These are phyloP conservation scores for Caenorhabditis latens DNA, from an alignment of 1,140 invertebrate species.

Conservation along the genomic window DNA sequence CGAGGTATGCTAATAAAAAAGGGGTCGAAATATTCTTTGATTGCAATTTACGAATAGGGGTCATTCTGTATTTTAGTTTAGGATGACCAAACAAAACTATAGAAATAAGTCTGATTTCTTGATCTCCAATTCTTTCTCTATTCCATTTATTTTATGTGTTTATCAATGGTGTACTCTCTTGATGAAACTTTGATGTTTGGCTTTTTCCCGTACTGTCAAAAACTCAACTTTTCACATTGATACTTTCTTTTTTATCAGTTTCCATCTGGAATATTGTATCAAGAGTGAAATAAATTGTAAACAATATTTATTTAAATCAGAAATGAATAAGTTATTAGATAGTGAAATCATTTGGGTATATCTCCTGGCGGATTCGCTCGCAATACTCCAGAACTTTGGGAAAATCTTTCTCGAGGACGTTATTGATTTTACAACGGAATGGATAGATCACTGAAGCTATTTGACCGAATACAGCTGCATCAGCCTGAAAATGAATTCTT, in stretches of 20 bases:
- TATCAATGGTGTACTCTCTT: too few relatives aligned
- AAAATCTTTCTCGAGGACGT: constrained; percentile 37
- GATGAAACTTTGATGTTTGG: neutral
- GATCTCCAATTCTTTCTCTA: too few relatives aligned
- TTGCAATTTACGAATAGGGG: too few relatives aligned
- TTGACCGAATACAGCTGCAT: constrained; percentile 59
- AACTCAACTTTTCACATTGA: neutral
- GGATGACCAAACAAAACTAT: too few relatives aligned
- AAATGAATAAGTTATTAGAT: neutral
- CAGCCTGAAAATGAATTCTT: constrained; percentile 20
- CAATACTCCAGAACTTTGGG: neutral
- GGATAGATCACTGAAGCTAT: constrained; percentile 36
- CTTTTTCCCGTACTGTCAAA: neutral
- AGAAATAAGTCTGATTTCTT: too few relatives aligned
- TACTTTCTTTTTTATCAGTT: too few relatives aligned
- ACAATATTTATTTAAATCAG: neutral
- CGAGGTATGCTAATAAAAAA: too few relatives aligned
- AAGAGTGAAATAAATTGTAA: too few relatives aligned
- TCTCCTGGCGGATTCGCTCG: constrained; percentile 4
- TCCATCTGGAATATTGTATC: too few relatives aligned
- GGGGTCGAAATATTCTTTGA: too few relatives aligned
- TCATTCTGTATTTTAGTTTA: too few relatives aligned
- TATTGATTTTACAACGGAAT: neutral
- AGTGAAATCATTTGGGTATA: constrained; percentile 37
- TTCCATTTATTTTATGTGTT: too few relatives aligned